Evolutionary conservation across 2,113 vertebrate genomes (phyloP), one percentile per base, ranked within the genome.

Genomic region (Tautogolabrus adspersus): DNA sequence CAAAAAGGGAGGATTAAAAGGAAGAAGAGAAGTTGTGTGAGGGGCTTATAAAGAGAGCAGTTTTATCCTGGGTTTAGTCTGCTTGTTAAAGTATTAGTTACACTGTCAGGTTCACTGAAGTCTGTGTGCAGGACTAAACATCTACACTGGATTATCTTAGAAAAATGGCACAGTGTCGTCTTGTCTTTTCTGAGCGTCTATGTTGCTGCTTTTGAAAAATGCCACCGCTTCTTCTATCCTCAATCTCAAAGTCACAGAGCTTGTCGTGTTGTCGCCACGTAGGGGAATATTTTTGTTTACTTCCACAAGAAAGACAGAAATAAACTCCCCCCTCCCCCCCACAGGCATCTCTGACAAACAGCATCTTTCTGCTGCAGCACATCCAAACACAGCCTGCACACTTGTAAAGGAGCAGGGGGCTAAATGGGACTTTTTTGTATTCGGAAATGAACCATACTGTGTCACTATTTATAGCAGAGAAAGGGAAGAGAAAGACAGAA

Each of bases 231-330:
- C 61, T n/a, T 80, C 49, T 23, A 6, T 6, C 16, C 46, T 49
- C 13, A 1, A 13, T 84, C 67, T 66, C 71, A 69, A 86, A 74
- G 75, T 66, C 57, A 62, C 66, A 65, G 37, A 82, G 66, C 62
- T 63, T 72, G 46, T 75, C 59, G 44, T 60, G 66, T 47, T 81
- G 37, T 60, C 7, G 63, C 18, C 63, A 54, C 23, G 8, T 56
- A 12, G 26, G 77, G 71, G 37, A 77, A 66, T 81, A 76, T 73
- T 64, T 72, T 47, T 88, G 86, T 82, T 86, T 80, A 68, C 62
- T 42, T 79, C 56, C 46, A 62, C 15, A 15, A 78, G 67, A 72
- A 75, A 63, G 66, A 81, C 73, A 68, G 67, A 89, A 83, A 88
- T 83, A 89, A 84, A n/a, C 64, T 62, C 54, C 56, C 54, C 37